These are phyloP conservation scores for Mechanitis messenoides DNA, from an alignment of 2,888 invertebrate genomes.

Conservation along the genomic window DNA sequence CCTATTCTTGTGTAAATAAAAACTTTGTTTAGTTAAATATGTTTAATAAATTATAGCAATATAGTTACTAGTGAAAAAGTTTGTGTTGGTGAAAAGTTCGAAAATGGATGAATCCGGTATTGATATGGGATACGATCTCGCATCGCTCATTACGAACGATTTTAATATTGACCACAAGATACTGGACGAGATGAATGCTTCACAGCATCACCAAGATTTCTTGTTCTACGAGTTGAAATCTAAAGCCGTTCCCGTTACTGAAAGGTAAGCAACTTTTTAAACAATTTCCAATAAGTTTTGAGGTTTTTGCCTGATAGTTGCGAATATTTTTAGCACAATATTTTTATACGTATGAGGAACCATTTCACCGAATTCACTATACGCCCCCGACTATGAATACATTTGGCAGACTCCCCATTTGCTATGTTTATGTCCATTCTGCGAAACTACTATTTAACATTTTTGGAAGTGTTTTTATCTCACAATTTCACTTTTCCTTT, in stretches of 20 bases:
- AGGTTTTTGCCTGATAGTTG: conserved; percentile 32
- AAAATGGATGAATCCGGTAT: conserved; percentile 81
- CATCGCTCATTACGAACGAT: conserved; percentile 75
- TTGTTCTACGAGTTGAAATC: conserved; percentile 80
- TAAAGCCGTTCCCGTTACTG: conserved; percentile 75
- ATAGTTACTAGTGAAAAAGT: conserved; percentile 51
- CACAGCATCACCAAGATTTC: conserved; percentile 76
- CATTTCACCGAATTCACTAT: conserved; percentile 61
- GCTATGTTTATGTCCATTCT: conserved; percentile 52
- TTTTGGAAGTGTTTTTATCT: conserved; percentile 18
- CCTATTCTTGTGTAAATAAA: conserved; percentile 48
- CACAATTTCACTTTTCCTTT: conserved; percentile 17
- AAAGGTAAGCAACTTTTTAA: conserved; percentile 65
- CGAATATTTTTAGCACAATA: conserved; percentile 68
- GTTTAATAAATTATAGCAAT: conserved; percentile 40
- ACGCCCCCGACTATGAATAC: conserved; percentile 63
- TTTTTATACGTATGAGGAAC: conserved; percentile 53
- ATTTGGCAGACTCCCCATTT: conserved; percentile 69
- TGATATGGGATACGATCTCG: conserved; percentile 80
- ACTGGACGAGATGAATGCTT: conserved; percentile 74
- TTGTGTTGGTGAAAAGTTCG: conserved; percentile 54
- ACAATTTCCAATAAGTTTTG: conserved; percentile 11
- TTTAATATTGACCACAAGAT: conserved; percentile 71
- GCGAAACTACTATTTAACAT: conserved; percentile 32
- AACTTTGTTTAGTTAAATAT: conserved; percentile 53